Conservation (phyloP, 2,113 vertebrate species). For the Leucopsar rothschildi region DNA sequence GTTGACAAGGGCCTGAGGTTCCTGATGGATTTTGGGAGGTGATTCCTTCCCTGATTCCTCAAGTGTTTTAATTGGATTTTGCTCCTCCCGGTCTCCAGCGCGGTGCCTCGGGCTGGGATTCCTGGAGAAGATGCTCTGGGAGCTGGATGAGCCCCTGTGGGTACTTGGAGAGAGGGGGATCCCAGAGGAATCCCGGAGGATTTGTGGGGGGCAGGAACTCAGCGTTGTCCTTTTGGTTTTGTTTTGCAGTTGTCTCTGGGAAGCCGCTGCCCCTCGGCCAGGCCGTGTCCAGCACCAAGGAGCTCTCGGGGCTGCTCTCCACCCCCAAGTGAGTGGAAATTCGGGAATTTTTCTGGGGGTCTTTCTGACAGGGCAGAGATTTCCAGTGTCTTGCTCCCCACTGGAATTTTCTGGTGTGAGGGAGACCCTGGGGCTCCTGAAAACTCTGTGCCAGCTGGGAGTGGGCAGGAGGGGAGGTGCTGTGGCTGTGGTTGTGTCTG, state of each 20-base stretch:
- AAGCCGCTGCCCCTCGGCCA: slow-evolving; percentile 77
- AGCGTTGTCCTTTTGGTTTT: neutral
- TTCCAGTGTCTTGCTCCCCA: neutral
- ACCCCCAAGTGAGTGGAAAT: slow-evolving; percentile 80
- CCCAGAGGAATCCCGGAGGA: neutral
- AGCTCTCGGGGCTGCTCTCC: slow-evolving; percentile 85
- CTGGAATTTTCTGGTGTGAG: neutral
- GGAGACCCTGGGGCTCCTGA: neutral
- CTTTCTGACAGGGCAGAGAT: neutral
- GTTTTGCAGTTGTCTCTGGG: slow-evolving; percentile 67
- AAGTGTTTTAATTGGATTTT: neutral
- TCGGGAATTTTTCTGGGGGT: neutral
- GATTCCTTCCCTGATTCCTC: neutral
- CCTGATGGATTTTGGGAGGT: rapidly evolving
- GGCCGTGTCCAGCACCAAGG: slow-evolving; percentile 77
- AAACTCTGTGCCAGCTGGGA: rapidly evolving
- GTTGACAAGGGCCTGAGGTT: neutral
- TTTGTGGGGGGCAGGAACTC: rapidly evolving
- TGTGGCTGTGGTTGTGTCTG: neutral
- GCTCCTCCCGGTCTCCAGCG: neutral
- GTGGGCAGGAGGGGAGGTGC: neutral
- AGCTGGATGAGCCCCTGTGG: neutral
- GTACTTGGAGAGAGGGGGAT: neutral
- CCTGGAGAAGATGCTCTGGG: neutral
- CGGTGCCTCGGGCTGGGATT: neutral